Conservation (phyloP, 2,888 invertebrate species). For the Thymelicus lineola region DNA sequence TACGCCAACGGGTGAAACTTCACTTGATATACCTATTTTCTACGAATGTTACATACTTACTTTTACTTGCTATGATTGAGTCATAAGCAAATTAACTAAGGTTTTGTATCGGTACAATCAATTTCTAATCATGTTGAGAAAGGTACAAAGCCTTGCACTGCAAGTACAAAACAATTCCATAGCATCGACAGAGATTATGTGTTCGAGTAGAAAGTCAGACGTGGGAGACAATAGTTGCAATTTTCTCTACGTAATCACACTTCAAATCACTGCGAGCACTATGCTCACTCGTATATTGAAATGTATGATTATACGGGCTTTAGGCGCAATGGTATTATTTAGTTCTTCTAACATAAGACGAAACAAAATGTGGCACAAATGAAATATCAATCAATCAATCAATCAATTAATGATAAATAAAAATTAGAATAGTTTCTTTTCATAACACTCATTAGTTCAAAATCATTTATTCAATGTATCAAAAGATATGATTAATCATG, state of each 20-base stretch:
- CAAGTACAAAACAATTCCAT: slow-evolving; percentile 18
- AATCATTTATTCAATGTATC: too few relatives aligned
- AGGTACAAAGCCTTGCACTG: neutral
- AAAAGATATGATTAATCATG: too few relatives aligned
- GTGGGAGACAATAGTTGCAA: slow-evolving; percentile 37
- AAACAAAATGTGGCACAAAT: neutral
- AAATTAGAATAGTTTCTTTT: too few relatives aligned
- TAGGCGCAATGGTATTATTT: slow-evolving; percentile 9
- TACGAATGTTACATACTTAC: neutral
- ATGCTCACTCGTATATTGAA: slow-evolving; percentile 24
- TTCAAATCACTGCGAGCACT: slow-evolving; percentile 28
- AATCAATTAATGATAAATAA: too few relatives aligned
- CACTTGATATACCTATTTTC: neutral
- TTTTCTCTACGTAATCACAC: slow-evolving; percentile 36
- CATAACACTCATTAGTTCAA: too few relatives aligned
- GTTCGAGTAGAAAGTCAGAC: slow-evolving; percentile 33
- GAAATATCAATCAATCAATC: too few relatives aligned
- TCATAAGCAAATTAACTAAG: neutral
- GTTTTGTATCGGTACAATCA: neutral
- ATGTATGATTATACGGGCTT: slow-evolving; percentile 32
- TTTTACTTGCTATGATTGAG: neutral
- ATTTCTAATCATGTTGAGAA: neutral
- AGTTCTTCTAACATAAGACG: neutral
- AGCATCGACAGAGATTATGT: slow-evolving; percentile 22
- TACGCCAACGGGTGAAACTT: slow-evolving; percentile 17